Percentiles rank a stretch among this genome's conserved stretches.
Conservation (phyloP, 2,113 vertebrate genomes). For the Clinocottus analis region DNA sequence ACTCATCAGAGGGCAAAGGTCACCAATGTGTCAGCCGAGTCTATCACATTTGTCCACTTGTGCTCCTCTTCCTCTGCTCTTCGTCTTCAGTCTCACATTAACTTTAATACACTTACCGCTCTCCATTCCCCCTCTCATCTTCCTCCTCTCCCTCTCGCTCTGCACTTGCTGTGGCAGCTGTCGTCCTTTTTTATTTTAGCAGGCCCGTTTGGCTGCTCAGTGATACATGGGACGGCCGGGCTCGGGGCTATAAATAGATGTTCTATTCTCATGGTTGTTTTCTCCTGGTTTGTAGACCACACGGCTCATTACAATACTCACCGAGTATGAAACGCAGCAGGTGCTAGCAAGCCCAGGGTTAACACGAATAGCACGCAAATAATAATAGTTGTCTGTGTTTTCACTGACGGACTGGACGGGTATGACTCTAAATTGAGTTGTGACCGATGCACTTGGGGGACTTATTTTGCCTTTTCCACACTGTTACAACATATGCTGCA, state of each 20-base stretch:
- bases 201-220: conserved; percentile 55
- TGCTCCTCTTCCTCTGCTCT: conserved; percentile 16
- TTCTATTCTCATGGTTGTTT: conserved; percentile 69
- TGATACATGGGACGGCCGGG: conserved; percentile 65
- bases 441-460: conserved; percentile 18
- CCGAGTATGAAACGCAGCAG: conserved; percentile 63
- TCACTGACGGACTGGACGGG: conserved; percentile 11
- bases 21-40: conserved; percentile 26
- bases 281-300: conserved; percentile 36
- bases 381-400: neutral
- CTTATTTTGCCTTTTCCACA: conserved; percentile 2
- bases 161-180: conserved; percentile 57
- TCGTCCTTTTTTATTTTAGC: conserved; percentile 68
- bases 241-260: conserved; percentile 76
- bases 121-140: neutral
- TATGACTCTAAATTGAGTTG: conserved; percentile 13
- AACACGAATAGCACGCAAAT: conserved; percentile 2
- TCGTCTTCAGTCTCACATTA: conserved; percentile 36
- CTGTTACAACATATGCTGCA: conserved; percentile 1
- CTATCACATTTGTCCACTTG: conserved; percentile 23
- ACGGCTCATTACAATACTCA: conserved; percentile 56
- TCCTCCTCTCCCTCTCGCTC: neutral
- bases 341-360: conserved; percentile 52
- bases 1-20: conserved; percentile 60
- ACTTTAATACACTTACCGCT: conserved; percentile 11